Evolutionary conservation across 2,113 vertebrate species (phyloP).

Genomic region (Sclerurus mexicanus): DNA sequence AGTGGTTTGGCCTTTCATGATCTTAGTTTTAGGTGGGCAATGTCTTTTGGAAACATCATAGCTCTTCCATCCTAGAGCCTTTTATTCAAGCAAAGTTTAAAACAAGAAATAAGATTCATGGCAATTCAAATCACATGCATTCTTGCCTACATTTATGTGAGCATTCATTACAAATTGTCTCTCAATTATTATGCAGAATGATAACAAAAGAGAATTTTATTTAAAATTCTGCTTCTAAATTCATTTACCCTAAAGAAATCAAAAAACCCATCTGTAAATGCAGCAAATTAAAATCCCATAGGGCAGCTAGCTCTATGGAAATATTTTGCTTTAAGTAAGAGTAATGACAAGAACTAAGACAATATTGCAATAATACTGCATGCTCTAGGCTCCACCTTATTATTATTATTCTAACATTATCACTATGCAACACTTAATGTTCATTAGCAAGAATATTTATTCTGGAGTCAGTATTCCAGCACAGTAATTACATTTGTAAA

Average conservation of each 20-base stretch:
- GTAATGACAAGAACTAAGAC: background rate
- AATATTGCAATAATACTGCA: background rate
- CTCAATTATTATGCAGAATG: background rate
- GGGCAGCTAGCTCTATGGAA: background rate
- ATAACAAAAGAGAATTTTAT: background rate
- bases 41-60: background rate
- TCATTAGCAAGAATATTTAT: conserved; percentile 55
- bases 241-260: conserved; percentile 4
- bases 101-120: background rate
- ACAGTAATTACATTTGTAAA: conserved; percentile 36
- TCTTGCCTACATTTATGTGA: background rate
- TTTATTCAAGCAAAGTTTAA: background rate
- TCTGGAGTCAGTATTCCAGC: conserved; percentile 11
- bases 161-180: background rate
- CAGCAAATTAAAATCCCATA: background rate
- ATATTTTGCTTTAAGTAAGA: background rate
- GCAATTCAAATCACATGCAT: background rate
- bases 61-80: background rate
- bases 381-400: background rate
- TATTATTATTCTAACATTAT: background rate
- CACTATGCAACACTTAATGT: conserved; percentile 10
- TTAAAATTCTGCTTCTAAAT: background rate
- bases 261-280: background rate
- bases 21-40: background rate
- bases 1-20: background rate